Base-by-base conservation (phyloP, 2,888 invertebrate genomes). In the Bhutanitis thaidina region DNA sequence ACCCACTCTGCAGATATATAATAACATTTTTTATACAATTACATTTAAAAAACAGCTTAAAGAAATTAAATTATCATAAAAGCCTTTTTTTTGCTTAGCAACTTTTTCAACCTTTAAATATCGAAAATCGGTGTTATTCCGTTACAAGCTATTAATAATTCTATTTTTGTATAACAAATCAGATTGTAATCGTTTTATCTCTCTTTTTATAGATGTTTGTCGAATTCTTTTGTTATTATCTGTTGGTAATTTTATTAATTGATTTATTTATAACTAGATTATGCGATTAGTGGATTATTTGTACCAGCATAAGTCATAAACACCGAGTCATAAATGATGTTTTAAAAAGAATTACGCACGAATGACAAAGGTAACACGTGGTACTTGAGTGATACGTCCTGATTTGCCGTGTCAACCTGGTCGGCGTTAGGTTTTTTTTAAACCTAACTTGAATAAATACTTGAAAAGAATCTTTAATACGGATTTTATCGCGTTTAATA, bases 241-340 rank as follows among this genome's bases (percentile, higher is more conserved):
- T 35, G 16, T 15, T 15, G 16, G 12, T 32, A 35, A 52, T 46
- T 38, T 20, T 20, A 12, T 36, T 32, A 43, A 49, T 41, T 37
- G 45, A 40, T 14, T 44, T 41, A 52, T 59, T 57, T 55, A 59
- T 48, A 48, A 50, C 45, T 8, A 29, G 52, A 56, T 56, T 57
- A 14, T 7, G 4, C 46, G 46, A 54, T 50, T 43, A 43, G 20
- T 32, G 32, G 37, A 43, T 43, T 49, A 49, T 20, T 8, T 27
- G 27, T 20, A 20, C 5, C 27, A 8, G 7, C 27, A 5, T 5
- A 27, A 5, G 1, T 27, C 27, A 27, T 27, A 27, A 27, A 27
- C 1, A 20, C 20, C 3, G 20, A 1, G 7, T 27, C 27, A 27
- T 27, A 27, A 27, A 27, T 4, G 7, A 8, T 27, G 27, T 27